Conservation (phyloP, 37 sponge, comb jelly and placozoan species). For the Aphrocallistes beatrix region DNA sequence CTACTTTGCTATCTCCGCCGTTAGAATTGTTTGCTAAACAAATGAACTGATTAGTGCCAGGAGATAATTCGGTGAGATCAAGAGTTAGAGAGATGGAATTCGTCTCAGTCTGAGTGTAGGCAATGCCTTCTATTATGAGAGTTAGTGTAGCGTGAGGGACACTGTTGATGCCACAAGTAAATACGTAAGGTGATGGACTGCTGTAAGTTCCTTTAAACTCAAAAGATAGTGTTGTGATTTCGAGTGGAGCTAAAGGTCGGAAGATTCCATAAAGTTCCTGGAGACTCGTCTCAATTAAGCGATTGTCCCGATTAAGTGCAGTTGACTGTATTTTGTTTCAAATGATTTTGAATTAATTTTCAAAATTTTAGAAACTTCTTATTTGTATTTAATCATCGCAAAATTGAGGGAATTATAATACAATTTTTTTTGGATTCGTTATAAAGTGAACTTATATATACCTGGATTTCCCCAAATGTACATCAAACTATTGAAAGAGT, state of each 20-base stretch:
- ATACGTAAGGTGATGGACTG: background rate
- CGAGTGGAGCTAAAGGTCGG: background rate
- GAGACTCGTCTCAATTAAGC: too few relatives aligned
- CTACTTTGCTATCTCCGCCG: background rate
- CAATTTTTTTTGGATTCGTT: too few relatives aligned
- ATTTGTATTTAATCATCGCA: too few relatives aligned
- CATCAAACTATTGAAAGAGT: background rate
- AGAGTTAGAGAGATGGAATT: background rate
- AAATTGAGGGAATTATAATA: too few relatives aligned
- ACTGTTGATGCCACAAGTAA: background rate
- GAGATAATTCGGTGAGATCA: background rate
- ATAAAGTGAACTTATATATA: too few relatives aligned
- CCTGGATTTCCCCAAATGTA: constrained; percentile 2
- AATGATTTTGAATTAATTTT: too few relatives aligned
- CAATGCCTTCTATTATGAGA: background rate
- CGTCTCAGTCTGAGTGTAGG: background rate
- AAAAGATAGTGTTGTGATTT: background rate
- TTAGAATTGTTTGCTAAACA: constrained; percentile 8
- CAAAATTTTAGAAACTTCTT: too few relatives aligned
- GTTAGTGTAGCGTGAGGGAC: constrained; percentile 1
- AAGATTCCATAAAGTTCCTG: background rate
- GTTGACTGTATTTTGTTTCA: too few relatives aligned
- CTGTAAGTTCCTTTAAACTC: background rate
- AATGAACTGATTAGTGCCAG: background rate
- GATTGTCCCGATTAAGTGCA: too few relatives aligned